Base-by-base conservation (phyloP, 2,113 vertebrate genomes). In the Bujurquina vittata region DNA sequence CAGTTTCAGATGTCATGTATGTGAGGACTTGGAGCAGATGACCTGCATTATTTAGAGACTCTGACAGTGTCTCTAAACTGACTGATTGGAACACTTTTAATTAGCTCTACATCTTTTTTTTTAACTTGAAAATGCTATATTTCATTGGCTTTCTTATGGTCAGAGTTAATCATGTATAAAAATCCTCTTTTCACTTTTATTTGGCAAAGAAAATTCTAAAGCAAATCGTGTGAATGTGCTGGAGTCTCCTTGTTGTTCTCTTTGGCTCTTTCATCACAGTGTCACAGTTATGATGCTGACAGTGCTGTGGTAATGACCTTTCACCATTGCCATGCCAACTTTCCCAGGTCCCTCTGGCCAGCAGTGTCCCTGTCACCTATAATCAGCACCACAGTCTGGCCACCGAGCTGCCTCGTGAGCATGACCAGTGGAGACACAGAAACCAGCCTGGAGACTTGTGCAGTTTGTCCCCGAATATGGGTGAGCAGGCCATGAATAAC, bases 281-380 rank as follows among this genome's bases (percentile, higher is more conserved):
- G 90, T 89, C 79, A 77, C 84, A 58, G 78, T 72, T 85, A 92
- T 90, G 93, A 90, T 90, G 90, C 90, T 91, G 90, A 93, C 91
- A 89, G 89, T 78, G 76, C 79, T 61, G 84, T 75, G 84, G 90
- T 62, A 84, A 77, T 94, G 94, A 95, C 94, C 93, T 94, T 95
- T 95, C 87, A 83, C 79, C 67, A 92, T 84, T 75, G 87, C 91
- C 91, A 89, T 89, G 92, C 88, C 87, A 89, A 91, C 87, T 79
- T 85, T 85, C 73, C 62, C 89, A 69, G 81, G 84, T 89, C 92
- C 92, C 91, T 80, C 85, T 91, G 91, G 94, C 91, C 91, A 92
- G 85, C 91, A 93, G 91, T 93, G 92, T 90, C 85, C 91, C 91
- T 94, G 93, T 95, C 94, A 95, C 87, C 90, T 84, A 89, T 40